Base-by-base conservation (phyloP, 2,797 vertebrate genomes). In the Lepus townsendii region DNA sequence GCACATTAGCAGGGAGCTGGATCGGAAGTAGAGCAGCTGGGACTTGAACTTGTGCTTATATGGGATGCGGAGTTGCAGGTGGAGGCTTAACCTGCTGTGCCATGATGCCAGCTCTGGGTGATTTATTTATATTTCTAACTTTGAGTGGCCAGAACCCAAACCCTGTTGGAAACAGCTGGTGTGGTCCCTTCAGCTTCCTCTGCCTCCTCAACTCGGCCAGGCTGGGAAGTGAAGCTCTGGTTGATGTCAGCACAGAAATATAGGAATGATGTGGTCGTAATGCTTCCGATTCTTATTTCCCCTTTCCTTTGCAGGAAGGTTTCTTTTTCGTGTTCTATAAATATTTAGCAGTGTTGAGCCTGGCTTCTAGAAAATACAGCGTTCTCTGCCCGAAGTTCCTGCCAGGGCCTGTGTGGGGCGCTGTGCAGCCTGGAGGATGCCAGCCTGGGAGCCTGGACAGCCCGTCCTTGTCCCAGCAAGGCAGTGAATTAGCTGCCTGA, bases 101-200 rank as follows among this genome's bases (percentile, higher is more conserved):
- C 54, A 57, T 19, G 54, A 57, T 19, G 54, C 19, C 14, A 16
- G 54, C 14, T 19, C 54, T 19, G 80, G 35, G 30, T 77, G 19
- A 63, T 90, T 79, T 89, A 26, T 78, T 93, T 84, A 26, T 73
- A 71, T 42, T 76, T 32, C 42, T 82, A 24, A 57, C 76, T 5
- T 7, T 54, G 32, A 9, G 1, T 17, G 50, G 42, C 27, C 20
- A 10, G 63, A 85, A 68, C 30, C 73, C 52, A 62, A 3, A 17
- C 2, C 5, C 4, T 4, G 1, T 7, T 14, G 52, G 13, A 62
- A n/a, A 24, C 13, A 20, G 52, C 52, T 27, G 26, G 20, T 24
- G 16, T 0, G 0, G 8, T 4, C 16, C 50, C 1, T 5, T 50
- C 22, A 0, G 76, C 42, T 69, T 13, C 50, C 24, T 66, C 26